A percentile compares a stretch with the other conserved stretches of the same genome.
Evolutionary conservation across 2,888 invertebrate genomes (phyloP).

Genomic region (Acholoe squamosa): DNA sequence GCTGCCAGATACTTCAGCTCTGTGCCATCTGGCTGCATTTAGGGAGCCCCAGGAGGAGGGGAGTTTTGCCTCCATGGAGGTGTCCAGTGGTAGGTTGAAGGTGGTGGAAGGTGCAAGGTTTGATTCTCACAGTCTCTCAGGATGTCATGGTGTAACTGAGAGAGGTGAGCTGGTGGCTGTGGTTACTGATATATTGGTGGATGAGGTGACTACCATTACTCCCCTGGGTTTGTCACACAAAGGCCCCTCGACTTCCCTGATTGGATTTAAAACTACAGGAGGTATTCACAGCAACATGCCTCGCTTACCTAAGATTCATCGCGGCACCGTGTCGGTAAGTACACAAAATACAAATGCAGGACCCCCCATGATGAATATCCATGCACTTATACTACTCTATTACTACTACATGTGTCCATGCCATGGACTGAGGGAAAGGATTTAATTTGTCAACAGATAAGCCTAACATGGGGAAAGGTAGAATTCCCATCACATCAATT

Average conservation of each 20-base stretch:
- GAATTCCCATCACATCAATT: background rate
- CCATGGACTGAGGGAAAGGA: background rate
- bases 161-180: background rate
- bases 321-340: slow-evolving; percentile 19
- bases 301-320: slow-evolving; percentile 20
- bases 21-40: slow-evolving; percentile 21
- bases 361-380: background rate
- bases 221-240: slow-evolving; percentile 5
- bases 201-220: slow-evolving; percentile 12
- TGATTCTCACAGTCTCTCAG: background rate
- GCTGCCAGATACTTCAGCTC: background rate
- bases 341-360: background rate
- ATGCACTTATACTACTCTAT: background rate
- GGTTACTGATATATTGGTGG: background rate
- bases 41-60: no score
- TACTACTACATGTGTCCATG: background rate
- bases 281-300: background rate
- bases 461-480: background rate
- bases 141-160: background rate
- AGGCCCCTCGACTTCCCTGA: background rate
- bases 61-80: background rate
- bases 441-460: background rate
- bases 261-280: background rate
- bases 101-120: background rate
- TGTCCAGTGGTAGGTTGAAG: background rate